Percentiles rank a stretch among this genome's conserved stretches.
phyloP scores from a whole-genome alignment of 2,888 invertebrate species.

The Allygus modestus region DNA sequence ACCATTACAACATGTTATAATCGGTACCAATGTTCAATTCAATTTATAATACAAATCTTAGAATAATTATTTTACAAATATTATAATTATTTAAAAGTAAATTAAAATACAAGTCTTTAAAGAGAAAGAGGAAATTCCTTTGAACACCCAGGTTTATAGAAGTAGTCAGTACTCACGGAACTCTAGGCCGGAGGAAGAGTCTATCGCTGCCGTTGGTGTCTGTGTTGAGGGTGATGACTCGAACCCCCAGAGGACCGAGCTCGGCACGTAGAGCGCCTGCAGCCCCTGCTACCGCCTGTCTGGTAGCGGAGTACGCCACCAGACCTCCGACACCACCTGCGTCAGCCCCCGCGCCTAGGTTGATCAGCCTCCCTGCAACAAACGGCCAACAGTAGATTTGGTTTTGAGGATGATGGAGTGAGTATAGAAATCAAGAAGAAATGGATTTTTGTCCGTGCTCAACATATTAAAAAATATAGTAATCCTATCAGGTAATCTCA shows the following conservation, averaged over 20 bases:
- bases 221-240: conserved; percentile 86
- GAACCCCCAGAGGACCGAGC: conserved; percentile 83
- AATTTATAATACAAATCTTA: too few species aligned
- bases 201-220: conserved; percentile 82
- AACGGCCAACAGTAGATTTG: too few species aligned
- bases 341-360: conserved; percentile 79
- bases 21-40: too few species aligned
- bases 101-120: too few species aligned
- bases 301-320: conserved; percentile 76
- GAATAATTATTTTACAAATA: too few species aligned
- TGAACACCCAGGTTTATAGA: too few species aligned
- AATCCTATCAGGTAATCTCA: too few species aligned
- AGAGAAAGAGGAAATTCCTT: too few species aligned
- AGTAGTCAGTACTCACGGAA: conserved; percentile 67
- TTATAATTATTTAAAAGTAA: too few species aligned
- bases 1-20: too few species aligned
- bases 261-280: conserved; percentile 85
- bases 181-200: conserved; percentile 81
- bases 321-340: conserved; percentile 68
- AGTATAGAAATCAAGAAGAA: conserved; percentile 69
- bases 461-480: too few species aligned
- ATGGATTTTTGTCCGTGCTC: not conserved
- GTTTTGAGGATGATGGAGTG: not conserved
- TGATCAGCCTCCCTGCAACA: conserved; percentile 81
- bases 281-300: conserved; percentile 89